Percentiles rank a stretch among this genome's conserved stretches.
Evolutionary conservation across 1,140 invertebrate genomes (phyloP).

Genomic region (Drosophila sturtevanti): DNA sequence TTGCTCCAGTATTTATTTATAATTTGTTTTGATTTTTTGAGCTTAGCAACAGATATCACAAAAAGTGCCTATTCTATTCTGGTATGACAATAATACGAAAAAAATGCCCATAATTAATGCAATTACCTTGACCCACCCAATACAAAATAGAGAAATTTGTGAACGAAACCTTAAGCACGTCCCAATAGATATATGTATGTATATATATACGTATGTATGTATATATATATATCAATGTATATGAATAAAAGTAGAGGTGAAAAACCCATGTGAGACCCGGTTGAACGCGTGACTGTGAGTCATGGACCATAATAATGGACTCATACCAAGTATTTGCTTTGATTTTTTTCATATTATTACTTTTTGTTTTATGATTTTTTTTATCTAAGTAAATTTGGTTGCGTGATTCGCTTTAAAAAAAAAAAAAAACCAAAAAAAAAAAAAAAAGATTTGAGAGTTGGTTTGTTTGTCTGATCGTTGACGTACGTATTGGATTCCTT

Average conservation of each 20-base stretch:
- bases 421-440: no score
- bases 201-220: not conserved
- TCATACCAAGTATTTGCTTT: slow-evolving; percentile 2
- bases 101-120: slow-evolving; percentile 12
- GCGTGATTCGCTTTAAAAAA: slow-evolving; percentile 2
- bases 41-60: not conserved
- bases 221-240: not conserved
- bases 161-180: slow-evolving; percentile 12
- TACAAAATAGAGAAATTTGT: slow-evolving; percentile 11
- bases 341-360: not conserved
- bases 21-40: not conserved
- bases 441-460: not conserved
- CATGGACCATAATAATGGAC: slow-evolving; percentile 17
- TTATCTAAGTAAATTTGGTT: not conserved
- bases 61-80: not conserved
- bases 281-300: not conserved
- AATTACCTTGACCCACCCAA: slow-evolving; percentile 15
- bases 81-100: not conserved
- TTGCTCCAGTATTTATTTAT: not conserved
- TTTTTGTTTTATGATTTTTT: slow-evolving; percentile 1
- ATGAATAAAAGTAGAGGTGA: not conserved
- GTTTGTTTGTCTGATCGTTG: not conserved
- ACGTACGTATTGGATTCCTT: not conserved
- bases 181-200: not conserved
- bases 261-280: slow-evolving; percentile 4